These are phyloP conservation scores for Rhopilema esculentum DNA, from an alignment of 30 jellyfish, hydroid and myxozoan species.

Conservation along the genomic window DNA sequence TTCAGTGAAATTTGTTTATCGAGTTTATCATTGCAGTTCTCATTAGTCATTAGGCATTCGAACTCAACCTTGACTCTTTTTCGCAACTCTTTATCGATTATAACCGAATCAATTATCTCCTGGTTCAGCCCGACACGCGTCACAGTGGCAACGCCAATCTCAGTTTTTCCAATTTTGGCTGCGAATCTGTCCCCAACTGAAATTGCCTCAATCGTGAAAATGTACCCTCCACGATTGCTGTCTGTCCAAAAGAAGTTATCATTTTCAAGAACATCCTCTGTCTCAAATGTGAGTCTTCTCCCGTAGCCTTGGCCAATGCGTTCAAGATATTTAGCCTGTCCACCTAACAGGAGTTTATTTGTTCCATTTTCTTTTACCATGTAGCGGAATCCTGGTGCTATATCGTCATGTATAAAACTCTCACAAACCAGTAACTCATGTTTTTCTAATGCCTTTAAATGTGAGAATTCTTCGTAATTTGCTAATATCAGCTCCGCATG, in stretches of 20 bases:
- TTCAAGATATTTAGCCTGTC: conserved; percentile 62
- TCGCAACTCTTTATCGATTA: conserved; percentile 2
- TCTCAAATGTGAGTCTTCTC: conserved; percentile 68
- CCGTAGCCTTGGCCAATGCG: conserved; percentile 83
- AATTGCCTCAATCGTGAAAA: conserved; percentile 58
- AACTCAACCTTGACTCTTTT: conserved; percentile 67
- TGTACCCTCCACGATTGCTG: conserved; percentile 73
- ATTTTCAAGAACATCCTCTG: conserved; percentile 61
- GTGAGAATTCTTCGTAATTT: not conserved
- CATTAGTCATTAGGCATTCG: conserved; percentile 31
- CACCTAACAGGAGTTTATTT: conserved; percentile 52
- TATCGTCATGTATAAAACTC: conserved; percentile 36
- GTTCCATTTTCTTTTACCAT: conserved; percentile 68
- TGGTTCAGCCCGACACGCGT: conserved; percentile 57
- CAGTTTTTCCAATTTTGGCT: conserved; percentile 28
- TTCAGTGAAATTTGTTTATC: not conserved
- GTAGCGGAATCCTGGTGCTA: conserved; percentile 81
- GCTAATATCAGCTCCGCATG: not conserved
- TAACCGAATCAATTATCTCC: conserved; percentile 37
- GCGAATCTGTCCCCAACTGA: conserved; percentile 53
- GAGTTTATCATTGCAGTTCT: not conserved
- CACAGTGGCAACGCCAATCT: conserved; percentile 40
- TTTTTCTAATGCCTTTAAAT: not conserved
- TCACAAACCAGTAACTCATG: conserved; percentile 67
- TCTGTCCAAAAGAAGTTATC: conserved; percentile 84